Evolutionary conservation across 1,140 invertebrate species (phyloP).

Genomic region (Phocides pigmalion): DNA sequence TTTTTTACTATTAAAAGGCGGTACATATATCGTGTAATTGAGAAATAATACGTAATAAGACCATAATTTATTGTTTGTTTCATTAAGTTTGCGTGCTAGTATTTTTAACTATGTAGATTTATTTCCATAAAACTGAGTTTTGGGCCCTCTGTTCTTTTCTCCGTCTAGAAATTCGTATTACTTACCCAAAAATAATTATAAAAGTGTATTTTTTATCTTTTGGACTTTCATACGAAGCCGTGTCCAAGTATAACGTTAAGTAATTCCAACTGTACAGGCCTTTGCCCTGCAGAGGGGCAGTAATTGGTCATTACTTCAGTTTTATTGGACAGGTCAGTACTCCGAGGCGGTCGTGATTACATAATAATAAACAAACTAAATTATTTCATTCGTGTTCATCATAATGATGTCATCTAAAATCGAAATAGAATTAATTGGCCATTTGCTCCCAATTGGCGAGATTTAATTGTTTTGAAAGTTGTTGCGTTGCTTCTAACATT

Average conservation of each 20-base stretch:
- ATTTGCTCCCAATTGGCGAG: conserved; percentile 18
- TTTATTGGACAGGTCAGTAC: conserved; percentile 35
- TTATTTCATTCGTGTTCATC: conserved; percentile 32
- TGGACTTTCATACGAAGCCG: not conserved
- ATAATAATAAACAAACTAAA: conserved; percentile 33
- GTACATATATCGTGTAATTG: too few species aligned
- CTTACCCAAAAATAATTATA: too few species aligned
- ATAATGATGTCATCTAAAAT: conserved; percentile 34
- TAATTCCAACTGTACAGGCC: conserved; percentile 11
- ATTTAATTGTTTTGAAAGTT: conserved; percentile 19
- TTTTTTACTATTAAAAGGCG: too few species aligned
- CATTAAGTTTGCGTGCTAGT: too few species aligned
- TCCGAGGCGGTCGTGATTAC: conserved; percentile 33
- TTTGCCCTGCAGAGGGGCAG: conserved; percentile 21
- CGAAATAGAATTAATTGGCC: conserved; percentile 28
- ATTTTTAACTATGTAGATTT: too few species aligned
- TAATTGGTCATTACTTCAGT: conserved; percentile 33
- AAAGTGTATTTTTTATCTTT: too few species aligned
- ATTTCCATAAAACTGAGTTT: too few species aligned
- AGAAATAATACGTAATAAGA: too few species aligned
- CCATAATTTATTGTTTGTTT: too few species aligned
- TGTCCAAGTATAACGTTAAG: not conserved
- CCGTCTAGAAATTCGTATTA: too few species aligned
- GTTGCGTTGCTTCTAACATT: conserved; percentile 5
- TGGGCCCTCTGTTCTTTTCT: too few species aligned